Base-by-base conservation (phyloP, 2,888 invertebrate genomes). In the Drosophila diplacantha region DNA sequence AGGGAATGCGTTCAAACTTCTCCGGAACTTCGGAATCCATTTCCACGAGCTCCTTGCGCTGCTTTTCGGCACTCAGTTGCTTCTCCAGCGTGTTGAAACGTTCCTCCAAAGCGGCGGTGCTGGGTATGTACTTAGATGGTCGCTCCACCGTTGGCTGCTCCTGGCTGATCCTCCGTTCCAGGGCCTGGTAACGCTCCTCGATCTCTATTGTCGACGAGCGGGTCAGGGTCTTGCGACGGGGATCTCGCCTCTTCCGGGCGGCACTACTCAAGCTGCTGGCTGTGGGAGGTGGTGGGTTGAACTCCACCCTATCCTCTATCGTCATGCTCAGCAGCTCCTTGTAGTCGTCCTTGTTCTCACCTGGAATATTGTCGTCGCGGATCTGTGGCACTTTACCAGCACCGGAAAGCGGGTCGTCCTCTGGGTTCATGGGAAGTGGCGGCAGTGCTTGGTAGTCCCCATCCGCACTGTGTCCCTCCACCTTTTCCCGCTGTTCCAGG, bases 191-290 rank as follows among this genome's bases (percentile, higher is more conserved):
- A 3, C 81, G 72, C 38, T 85, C 81, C 43, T 85, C 85, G 46
- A 84, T 72, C 14, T 86, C 85, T 18, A 86, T 77, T 4, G 86
- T 85, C 6, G 84, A 75, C 1, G 84, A 85, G 49, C 84, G 72
- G 3, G 85, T 83, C 4, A 86, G 61, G 1, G 85, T 86, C 16
- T 81, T 73, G 0, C 86, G 74, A 9, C 85, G 65, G 0, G 85
- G 85, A 74, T 86, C 84, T 24, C 79, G 68, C 34, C 86, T 74
- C 14, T 85, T 86, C 1, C 74, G 72, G 32, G 69, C 70, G 29
- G 74, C 68, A 49, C 53, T 66, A 24, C 52, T 77, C 2, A 74
- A 32, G 9, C 6, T 39, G 14, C 5, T 38, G 14, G 51, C 54
- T 44, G 60, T 41, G 8, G 69, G 34, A 1, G 59, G 39, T 12